Percentiles rank a stretch among this genome's conserved stretches.
These are phyloP conservation scores for Chalcis sispes DNA, from an alignment of 2,888 invertebrate genomes.

Conservation along the genomic window DNA sequence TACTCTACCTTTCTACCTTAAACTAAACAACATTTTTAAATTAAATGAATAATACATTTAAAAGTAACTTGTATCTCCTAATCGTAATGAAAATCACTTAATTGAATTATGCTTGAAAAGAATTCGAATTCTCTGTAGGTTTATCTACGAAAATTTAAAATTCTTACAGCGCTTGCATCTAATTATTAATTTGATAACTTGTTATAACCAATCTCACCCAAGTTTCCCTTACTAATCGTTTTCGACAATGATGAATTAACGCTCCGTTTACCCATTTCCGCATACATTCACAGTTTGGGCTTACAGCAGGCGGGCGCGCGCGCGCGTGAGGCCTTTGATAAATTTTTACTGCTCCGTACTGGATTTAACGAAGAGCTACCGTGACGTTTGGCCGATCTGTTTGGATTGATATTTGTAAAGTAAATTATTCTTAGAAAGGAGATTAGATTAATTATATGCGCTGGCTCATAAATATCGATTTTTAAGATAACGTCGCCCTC, in stretches of 20 bases:
- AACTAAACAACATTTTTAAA: too few species aligned
- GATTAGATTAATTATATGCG: too few species aligned
- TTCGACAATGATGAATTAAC: slow-evolving; percentile 50
- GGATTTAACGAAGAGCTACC: slow-evolving; percentile 11
- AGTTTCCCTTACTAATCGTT: slow-evolving; percentile 28
- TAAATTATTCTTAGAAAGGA: too few species aligned
- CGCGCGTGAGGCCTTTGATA: slow-evolving; percentile 10
- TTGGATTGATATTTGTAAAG: neutral
- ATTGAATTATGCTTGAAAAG: too few species aligned
- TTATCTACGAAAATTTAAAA: too few species aligned
- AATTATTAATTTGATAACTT: slow-evolving; percentile 13
- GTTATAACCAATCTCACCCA: slow-evolving; percentile 32
- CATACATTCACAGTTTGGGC: slow-evolving; percentile 18
- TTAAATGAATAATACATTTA: too few species aligned
- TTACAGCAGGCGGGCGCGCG: neutral
- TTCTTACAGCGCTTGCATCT: slow-evolving; percentile 1
- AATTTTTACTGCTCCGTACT: slow-evolving; percentile 19
- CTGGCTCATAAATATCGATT: too few species aligned
- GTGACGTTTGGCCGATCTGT: neutral
- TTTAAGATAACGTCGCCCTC: too few species aligned
- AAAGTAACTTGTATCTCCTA: too few species aligned
- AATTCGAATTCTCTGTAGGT: too few species aligned
- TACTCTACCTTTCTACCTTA: too few species aligned
- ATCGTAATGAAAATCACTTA: too few species aligned
- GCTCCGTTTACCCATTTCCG: slow-evolving; percentile 1